Evolutionary conservation across 2,888 invertebrate species (phyloP).

Genomic region (Diarsia brunnea): DNA sequence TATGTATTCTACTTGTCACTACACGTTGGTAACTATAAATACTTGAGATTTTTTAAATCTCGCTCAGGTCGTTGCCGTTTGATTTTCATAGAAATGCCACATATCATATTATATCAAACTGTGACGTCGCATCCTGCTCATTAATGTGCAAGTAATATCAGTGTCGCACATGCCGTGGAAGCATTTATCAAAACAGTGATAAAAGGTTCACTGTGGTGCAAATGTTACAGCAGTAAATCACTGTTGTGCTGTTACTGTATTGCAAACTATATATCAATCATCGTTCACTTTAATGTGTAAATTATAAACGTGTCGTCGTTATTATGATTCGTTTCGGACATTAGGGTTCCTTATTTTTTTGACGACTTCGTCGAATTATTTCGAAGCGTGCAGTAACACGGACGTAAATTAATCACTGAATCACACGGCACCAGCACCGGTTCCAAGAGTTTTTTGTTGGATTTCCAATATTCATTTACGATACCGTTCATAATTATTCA

Average conservation of each 20-base stretch:
- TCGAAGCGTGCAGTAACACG: constrained; percentile 65
- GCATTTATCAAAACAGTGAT: constrained; percentile 86
- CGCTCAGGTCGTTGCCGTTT: constrained; percentile 53
- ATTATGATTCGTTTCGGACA: constrained; percentile 64
- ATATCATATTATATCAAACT: constrained; percentile 66
- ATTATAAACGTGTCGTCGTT: constrained; percentile 70
- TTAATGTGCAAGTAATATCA: constrained; percentile 76
- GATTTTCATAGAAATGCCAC: constrained; percentile 63
- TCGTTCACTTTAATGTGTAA: constrained; percentile 70
- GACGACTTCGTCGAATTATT: constrained; percentile 63
- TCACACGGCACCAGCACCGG: constrained; percentile 61
- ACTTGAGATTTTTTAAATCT: constrained; percentile 49
- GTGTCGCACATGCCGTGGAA: constrained; percentile 80
- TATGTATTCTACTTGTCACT: constrained; percentile 56
- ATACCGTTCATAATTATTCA: constrained; percentile 63
- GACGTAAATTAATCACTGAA: constrained; percentile 67
- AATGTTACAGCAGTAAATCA: constrained; percentile 84
- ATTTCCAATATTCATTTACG: constrained; percentile 64
- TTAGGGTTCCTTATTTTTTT: constrained; percentile 63
- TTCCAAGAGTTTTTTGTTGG: constrained; percentile 64
- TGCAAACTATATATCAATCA: constrained; percentile 76
- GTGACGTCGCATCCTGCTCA: constrained; percentile 75
- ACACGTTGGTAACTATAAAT: constrained; percentile 23
- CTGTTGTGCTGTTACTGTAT: constrained; percentile 75
- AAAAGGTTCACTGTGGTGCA: constrained; percentile 81